Conservation (phyloP, 1,140 invertebrate genomes). For the Phymorhynchus buccinoides region DNA sequence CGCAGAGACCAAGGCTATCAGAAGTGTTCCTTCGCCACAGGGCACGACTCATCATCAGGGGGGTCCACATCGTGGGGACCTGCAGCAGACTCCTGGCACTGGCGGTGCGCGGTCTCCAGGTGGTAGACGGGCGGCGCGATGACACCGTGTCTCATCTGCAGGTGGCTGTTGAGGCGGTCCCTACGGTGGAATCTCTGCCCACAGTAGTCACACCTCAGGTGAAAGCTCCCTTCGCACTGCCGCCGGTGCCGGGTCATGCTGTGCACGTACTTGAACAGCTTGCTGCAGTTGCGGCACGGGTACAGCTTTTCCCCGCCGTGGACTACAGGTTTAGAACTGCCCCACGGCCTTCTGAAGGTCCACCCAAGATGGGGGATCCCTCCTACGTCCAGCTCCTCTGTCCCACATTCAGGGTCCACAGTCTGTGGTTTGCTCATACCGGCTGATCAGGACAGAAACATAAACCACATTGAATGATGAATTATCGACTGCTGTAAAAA, state of each 20-base stretch:
- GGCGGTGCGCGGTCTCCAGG: not conserved
- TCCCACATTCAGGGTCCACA: not conserved
- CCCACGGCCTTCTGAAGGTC: too few relatives aligned
- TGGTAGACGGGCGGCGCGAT: not conserved
- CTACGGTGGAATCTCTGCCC: slow-evolving; percentile 27
- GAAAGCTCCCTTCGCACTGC: slow-evolving; percentile 26
- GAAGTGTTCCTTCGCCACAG: not conserved
- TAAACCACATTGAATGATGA: too few relatives aligned
- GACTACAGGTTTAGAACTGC: too few relatives aligned
- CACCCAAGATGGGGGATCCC: not conserved
- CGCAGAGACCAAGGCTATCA: too few relatives aligned
- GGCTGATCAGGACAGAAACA: not conserved
- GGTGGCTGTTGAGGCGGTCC: slow-evolving; percentile 9
- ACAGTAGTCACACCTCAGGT: slow-evolving; percentile 15
- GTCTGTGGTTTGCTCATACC: not conserved
- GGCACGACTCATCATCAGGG: not conserved
- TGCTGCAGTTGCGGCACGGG: slow-evolving; percentile 31
- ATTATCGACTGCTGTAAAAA: too few relatives aligned
- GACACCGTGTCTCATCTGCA: slow-evolving; percentile 2
- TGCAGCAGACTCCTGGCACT: not conserved
- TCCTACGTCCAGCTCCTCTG: not conserved
- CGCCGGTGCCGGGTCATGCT: slow-evolving; percentile 29
- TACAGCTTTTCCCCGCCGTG: not conserved
- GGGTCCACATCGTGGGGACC: not conserved
- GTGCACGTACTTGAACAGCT: slow-evolving; percentile 21